Percentiles rank a stretch among this genome's conserved stretches.
These are phyloP conservation scores for Calliopum simillimum DNA, from an alignment of 2,888 invertebrate genomes.

Conservation along the genomic window DNA sequence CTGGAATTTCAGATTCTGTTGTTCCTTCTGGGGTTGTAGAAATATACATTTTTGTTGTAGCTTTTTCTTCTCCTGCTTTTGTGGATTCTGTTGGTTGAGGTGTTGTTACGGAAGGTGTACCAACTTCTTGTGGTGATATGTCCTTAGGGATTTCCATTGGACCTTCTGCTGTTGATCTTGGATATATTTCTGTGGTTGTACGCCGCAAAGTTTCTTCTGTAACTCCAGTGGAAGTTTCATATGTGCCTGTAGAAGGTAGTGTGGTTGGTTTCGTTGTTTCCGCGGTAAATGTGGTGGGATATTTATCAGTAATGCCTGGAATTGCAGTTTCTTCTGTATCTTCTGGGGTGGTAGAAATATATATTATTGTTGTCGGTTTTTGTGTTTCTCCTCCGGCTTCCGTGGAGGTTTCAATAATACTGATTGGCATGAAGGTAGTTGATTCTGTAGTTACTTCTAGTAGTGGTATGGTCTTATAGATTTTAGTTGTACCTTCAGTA, in stretches of 20 bases:
- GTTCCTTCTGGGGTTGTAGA: too few relatives aligned
- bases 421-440: not conserved
- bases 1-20: too few relatives aligned
- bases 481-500: too few relatives aligned
- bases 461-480: too few relatives aligned
- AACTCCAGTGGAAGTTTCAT: slow-evolving; percentile 4
- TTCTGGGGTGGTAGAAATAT: not conserved
- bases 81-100: too few relatives aligned
- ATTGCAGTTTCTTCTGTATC: slow-evolving; percentile 4
- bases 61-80: too few relatives aligned
- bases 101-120: too few relatives aligned
- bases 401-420: not conserved
- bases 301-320: too few relatives aligned
- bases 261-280: too few relatives aligned
- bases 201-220: not conserved
- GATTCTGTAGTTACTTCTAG: not conserved
- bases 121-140: too few relatives aligned
- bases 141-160: too few relatives aligned
- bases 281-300: not conserved
- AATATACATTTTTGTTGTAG: too few relatives aligned
- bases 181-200: not conserved
- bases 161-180: not conserved
- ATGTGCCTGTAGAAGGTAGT: not conserved
- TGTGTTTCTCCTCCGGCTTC: not conserved
- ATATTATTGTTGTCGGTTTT: not conserved